These are phyloP conservation scores for Drosophila willistoni DNA, from an alignment of 1,140 invertebrate species.

Conservation along the genomic window DNA sequence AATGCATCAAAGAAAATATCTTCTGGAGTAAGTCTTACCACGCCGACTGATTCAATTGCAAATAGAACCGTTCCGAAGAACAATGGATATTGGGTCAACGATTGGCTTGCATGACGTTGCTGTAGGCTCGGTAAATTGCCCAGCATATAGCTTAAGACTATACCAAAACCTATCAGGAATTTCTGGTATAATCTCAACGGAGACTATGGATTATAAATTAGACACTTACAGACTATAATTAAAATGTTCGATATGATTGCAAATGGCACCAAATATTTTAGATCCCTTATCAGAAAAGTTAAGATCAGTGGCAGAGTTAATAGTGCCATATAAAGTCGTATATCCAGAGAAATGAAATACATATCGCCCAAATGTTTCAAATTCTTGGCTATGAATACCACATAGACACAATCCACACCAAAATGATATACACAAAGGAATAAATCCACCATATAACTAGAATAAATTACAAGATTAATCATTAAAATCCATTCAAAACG, in stretches of 20 bases:
- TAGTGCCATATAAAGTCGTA: conserved; percentile 55
- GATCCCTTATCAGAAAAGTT: conserved; percentile 42
- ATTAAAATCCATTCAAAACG: too few species aligned
- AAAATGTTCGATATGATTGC: conserved; percentile 42
- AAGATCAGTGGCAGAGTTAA: conserved; percentile 44
- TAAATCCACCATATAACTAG: conserved; percentile 47
- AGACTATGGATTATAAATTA: not conserved
- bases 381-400: conserved; percentile 56
- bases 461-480: too few species aligned
- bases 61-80: conserved; percentile 60
- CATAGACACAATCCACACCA: conserved; percentile 58
- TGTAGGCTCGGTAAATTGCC: conserved; percentile 36
- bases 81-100: conserved; percentile 18
- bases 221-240: conserved; percentile 29
- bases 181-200: too few species aligned
- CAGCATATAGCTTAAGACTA: conserved; percentile 35
- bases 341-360: conserved; percentile 40
- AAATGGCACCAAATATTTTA: conserved; percentile 48
- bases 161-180: conserved; percentile 24
- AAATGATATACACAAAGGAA: conserved; percentile 52
- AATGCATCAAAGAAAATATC: too few species aligned
- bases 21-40: conserved; percentile 32
- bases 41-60: conserved; percentile 49
- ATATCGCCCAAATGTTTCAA: conserved; percentile 52
- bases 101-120: conserved; percentile 33